Evolutionary conservation across 2,797 vertebrate genomes (phyloP).

Genomic region (Acipenser oxyrinchus): DNA sequence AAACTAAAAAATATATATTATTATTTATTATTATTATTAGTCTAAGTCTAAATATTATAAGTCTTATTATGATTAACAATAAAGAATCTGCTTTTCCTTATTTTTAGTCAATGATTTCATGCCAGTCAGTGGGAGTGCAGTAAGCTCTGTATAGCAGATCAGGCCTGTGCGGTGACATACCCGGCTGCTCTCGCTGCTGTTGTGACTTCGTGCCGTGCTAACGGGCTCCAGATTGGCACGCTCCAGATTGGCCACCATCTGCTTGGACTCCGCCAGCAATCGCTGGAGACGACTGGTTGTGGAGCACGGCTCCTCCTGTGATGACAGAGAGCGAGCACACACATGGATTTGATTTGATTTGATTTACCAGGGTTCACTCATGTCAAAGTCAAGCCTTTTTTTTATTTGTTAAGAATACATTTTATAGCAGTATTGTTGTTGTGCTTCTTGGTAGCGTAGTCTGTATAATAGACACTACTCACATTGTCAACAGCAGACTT

Average conservation of each 20-base stretch:
- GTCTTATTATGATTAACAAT: too few species aligned
- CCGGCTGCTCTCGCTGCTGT: background rate
- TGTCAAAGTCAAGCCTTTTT: too few species aligned
- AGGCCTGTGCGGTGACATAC: background rate
- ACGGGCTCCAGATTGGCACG: constrained; percentile 36
- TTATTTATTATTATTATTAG: too few species aligned
- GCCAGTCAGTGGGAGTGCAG: background rate
- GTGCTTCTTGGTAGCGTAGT: too few species aligned
- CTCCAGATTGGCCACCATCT: constrained; percentile 57
- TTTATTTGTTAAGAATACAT: too few species aligned
- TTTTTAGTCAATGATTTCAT: constrained; percentile 4
- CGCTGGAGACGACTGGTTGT: constrained; percentile 59
- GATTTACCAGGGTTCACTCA: too few species aligned
- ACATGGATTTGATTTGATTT: too few species aligned
- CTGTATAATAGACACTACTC: constrained; percentile 4
- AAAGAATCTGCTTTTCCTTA: background rate
- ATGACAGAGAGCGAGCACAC: too few species aligned
- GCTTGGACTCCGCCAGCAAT: constrained; percentile 57
- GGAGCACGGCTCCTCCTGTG: constrained; percentile 44
- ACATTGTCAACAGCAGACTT: background rate
- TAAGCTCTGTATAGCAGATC: background rate
- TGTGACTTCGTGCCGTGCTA: constrained; percentile 19
- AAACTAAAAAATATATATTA: too few species aligned
- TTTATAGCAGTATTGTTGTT: too few species aligned
- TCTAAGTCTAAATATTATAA: too few species aligned